Percentiles rank a stretch among this genome's conserved stretches.
Conservation (phyloP, 2,888 invertebrate species). For the Microplitis deprimator region DNA sequence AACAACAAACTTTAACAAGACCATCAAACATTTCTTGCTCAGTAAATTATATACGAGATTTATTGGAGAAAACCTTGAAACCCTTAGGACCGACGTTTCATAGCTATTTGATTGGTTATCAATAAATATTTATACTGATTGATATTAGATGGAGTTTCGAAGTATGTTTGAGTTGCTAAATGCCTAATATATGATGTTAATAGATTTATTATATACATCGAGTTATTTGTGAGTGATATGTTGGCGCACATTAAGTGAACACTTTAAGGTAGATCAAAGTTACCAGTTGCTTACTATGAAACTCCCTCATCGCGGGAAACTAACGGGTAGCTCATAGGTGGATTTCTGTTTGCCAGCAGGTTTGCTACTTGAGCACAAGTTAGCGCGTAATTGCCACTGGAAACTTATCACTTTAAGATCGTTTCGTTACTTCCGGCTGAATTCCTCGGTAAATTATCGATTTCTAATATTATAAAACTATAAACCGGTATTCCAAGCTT, state of each 20-base stretch:
- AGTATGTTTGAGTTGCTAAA: too few relatives aligned
- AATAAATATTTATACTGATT: background rate
- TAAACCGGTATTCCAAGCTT: background rate
- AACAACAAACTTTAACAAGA: slow-evolving; percentile 15
- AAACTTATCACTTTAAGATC: slow-evolving; percentile 13
- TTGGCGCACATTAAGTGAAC: background rate
- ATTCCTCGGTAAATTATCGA: slow-evolving; percentile 2
- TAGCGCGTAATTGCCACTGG: slow-evolving; percentile 40
- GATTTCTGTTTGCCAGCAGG: slow-evolving; percentile 41
- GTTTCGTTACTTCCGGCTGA: slow-evolving; percentile 22
- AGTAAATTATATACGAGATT: background rate
- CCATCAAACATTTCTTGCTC: background rate
- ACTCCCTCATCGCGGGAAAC: slow-evolving; percentile 26
- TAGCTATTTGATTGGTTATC: background rate
- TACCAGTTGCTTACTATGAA: background rate
- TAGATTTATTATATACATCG: too few relatives aligned
- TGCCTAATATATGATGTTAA: too few relatives aligned
- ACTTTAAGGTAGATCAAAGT: background rate
- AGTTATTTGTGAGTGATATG: too few relatives aligned
- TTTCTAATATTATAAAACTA: background rate
- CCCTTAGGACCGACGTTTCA: slow-evolving; percentile 11
- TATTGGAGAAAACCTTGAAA: background rate
- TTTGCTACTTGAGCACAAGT: slow-evolving; percentile 29
- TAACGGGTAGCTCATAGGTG: slow-evolving; percentile 10
- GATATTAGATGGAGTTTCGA: background rate